phyloP scores from a whole-genome alignment of 37 sponge, comb jelly and placozoan genomes.

The Haliclona indistincta region DNA sequence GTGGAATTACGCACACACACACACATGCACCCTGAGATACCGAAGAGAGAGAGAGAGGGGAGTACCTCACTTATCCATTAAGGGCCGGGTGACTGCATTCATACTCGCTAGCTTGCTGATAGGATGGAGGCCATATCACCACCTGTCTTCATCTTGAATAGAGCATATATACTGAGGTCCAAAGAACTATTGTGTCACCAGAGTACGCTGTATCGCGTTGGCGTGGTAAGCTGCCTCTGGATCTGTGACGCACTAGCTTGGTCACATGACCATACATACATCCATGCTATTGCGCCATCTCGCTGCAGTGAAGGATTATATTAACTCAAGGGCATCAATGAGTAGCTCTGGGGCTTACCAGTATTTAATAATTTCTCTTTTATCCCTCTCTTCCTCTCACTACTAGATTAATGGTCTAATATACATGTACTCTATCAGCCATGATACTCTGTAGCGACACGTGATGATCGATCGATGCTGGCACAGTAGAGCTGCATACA shows the following conservation, averaged over 20 bases:
- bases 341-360: constrained; percentile 49
- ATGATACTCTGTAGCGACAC: too few species aligned
- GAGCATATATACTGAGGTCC: constrained; percentile 65
- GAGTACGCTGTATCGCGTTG: constrained; percentile 73
- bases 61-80: constrained; percentile 75
- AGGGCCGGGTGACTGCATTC: constrained; percentile 46
- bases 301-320: constrained; percentile 50
- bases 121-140: constrained; percentile 22
- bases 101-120: constrained; percentile 20
- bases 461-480: too few species aligned
- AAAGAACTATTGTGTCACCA: constrained; percentile 81
- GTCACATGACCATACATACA: constrained; percentile 71
- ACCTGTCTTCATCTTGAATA: constrained; percentile 46
- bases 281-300: constrained; percentile 40
- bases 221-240: constrained; percentile 91
- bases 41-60: too few species aligned
- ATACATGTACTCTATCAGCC: too few species aligned
- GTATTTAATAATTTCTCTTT: too few species aligned
- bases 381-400: too few species aligned
- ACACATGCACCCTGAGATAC: constrained; percentile 30
- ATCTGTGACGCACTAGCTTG: constrained; percentile 61
- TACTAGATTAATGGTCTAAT: too few species aligned
- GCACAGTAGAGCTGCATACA: too few species aligned
- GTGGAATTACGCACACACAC: too few species aligned
- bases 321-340: background rate